phyloP scores from a whole-genome alignment of 2,888 invertebrate genomes.

The Meiosimyza decipiens region DNA sequence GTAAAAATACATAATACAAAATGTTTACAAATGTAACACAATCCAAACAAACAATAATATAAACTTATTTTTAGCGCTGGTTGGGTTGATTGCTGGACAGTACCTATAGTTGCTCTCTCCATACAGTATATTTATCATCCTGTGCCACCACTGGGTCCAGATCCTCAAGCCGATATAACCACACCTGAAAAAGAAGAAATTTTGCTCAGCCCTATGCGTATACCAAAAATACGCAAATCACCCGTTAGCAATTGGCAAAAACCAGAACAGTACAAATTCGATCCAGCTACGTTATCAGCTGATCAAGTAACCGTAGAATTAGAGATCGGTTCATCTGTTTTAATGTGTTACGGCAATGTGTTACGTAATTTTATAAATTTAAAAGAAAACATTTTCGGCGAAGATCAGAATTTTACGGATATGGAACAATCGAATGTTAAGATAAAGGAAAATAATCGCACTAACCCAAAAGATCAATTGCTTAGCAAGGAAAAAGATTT shows the following conservation, averaged over 20 bases:
- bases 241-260: constrained; percentile 76
- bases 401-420: constrained; percentile 93
- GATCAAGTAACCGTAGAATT: constrained; percentile 93
- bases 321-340: constrained; percentile 93
- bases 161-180: constrained; percentile 90
- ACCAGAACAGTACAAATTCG: constrained; percentile 81
- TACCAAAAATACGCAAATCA: constrained; percentile 81
- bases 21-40: background rate
- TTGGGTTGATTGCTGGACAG: constrained; percentile 97
- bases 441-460: constrained; percentile 65
- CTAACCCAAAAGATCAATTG: constrained; percentile 64
- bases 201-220: constrained; percentile 89
- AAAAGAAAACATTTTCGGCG: constrained; percentile 97
- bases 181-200: constrained; percentile 96
- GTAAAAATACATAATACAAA: background rate
- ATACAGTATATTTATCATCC: constrained; percentile 94
- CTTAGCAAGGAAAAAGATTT: constrained; percentile 58
- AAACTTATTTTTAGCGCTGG: constrained; percentile 68
- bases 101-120: constrained; percentile 91
- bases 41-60: background rate
- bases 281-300: constrained; percentile 84
- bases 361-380: constrained; percentile 89
- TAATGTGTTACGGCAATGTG: constrained; percentile 92
- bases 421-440: constrained; percentile 78
- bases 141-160: constrained; percentile 86